Base-by-base conservation (phyloP, 2,797 vertebrate genomes). In the Leuciscus waleckii region DNA sequence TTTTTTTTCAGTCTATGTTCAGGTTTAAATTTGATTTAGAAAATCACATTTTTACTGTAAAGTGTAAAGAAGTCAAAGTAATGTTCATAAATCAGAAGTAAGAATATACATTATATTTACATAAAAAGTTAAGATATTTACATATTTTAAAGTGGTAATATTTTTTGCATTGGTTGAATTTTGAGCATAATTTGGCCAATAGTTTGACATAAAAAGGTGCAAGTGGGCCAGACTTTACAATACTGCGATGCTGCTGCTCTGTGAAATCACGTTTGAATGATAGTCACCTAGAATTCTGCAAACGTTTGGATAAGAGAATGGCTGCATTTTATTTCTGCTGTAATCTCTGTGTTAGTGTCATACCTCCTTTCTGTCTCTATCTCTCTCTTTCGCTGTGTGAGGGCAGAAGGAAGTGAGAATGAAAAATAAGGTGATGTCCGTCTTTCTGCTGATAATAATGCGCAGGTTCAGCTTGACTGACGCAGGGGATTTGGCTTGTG, bases 391-490 rank as follows among this genome's bases (percentile, higher is more conserved):
- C 75, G 74, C 41, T 61, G 74, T 79, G 90, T 77, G 90, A 68
- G 85, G 87, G 89, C 86, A 80, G 87, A 87, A 79, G 87, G 86
- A 91, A 37, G 71, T 88, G 79, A 90, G 79, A 80, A 81, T 91
- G 92, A 94, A 92, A 93, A 93, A 94, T 92, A 85, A 90, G 90
- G 92, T 90, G 90, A 90, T 93, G 92, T 92, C 87, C 82, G 89
- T 86, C 89, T 86, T 86, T 88, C 91, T 90, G 79, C 91, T 93
- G 93, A 94, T 94, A 94, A 94, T 93, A 93, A 94, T 90, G 92
- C 86, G 84, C 91, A 89, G 92, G 93, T 94, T 94, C 90, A 93
- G 94, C 92, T 92, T 93, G 94, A 94, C 90, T 93, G 94, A 94
- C 92, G 91, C 90, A 74, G 11, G 91, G 91, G 93, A 94, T 94